Conservation (phyloP, 2,888 invertebrate genomes). For the Allacma fusca region DNA sequence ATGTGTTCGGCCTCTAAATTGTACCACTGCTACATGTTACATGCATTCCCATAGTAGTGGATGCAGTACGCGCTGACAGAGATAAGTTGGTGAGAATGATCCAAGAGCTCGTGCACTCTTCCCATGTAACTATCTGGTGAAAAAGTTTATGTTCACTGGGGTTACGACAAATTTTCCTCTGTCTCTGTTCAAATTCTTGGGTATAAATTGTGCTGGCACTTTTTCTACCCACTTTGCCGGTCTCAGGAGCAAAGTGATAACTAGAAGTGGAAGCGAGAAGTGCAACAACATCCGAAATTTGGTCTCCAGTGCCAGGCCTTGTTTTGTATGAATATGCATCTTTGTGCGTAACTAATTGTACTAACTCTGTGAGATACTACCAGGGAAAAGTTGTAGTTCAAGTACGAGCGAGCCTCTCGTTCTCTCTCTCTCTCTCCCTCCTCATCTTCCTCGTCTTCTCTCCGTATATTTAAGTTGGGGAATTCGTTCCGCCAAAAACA, state of each 20-base stretch:
- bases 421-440: background rate
- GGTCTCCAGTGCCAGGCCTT: background rate
- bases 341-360: background rate
- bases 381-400: background rate
- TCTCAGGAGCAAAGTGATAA: background rate
- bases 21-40: no score
- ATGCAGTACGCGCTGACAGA: no score
- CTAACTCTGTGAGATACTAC: background rate
- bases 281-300: background rate
- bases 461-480: background rate
- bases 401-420: background rate
- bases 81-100: no score
- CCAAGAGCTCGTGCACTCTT: no score
- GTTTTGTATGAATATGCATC: background rate
- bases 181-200: no score
- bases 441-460: background rate
- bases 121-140: no score
- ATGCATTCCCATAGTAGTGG: no score
- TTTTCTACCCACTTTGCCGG: background rate
- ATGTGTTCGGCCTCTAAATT: no score
- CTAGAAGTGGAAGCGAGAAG: background rate
- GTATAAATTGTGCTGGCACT: no score
- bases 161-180: no score
- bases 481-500: conserved; percentile 33
- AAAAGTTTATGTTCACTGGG: no score